Evolutionary conservation across 2,113 vertebrate species (phyloP), one percentile per base, ranked within the genome.

Genomic region (Megalops atlanticus): DNA sequence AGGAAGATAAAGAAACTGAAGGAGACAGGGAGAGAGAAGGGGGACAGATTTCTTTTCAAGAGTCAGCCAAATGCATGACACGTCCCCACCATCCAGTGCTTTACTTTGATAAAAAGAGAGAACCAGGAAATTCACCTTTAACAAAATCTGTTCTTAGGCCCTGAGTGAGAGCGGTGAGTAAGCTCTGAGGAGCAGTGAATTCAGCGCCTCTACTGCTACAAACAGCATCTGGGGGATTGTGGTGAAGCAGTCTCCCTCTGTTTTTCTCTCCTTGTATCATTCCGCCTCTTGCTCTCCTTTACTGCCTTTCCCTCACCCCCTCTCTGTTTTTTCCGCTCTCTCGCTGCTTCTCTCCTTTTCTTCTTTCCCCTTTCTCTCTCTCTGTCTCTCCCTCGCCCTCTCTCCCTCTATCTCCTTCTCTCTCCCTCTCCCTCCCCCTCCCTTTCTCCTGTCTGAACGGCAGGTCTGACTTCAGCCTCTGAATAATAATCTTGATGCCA

Each of bases 401-500:
- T 18, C 24, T 31, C 24, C 0, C 58, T 24, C 58, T 4, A 24
- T 24, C 58, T 64, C n/a, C 5, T 10, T 64, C 24, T 31, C 8
- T 0, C 27, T 15, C 12, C n/a, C 58, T 73, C 45, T 77, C 7
- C 70, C 54, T 35, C 71, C 24, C 78, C 41, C 27, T 10, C 38
- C 52, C 74, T 47, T 74, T 47, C 7, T 24, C 27, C 52, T 64
- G 18, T 83, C 40, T 58, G 69, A 71, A 35, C 4, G 10, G 69
- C 69, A 38, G 69, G 27, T 16, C 69, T 38, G 35, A 14, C 33
- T 12, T 35, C 78, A 18, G 35, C 33, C 68, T 31, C 68, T 74
- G 69, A 80, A 74, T 73, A 39, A 74, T 74, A 80, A 74, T 54
- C 31, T 74, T 15, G 24, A n/a, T 73, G 79, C 35, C 43, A 52